Evolutionary conservation across 2,888 invertebrate species (phyloP), one percentile per base, ranked within the genome.

Genomic region (Ichneumoninae sp.): DNA sequence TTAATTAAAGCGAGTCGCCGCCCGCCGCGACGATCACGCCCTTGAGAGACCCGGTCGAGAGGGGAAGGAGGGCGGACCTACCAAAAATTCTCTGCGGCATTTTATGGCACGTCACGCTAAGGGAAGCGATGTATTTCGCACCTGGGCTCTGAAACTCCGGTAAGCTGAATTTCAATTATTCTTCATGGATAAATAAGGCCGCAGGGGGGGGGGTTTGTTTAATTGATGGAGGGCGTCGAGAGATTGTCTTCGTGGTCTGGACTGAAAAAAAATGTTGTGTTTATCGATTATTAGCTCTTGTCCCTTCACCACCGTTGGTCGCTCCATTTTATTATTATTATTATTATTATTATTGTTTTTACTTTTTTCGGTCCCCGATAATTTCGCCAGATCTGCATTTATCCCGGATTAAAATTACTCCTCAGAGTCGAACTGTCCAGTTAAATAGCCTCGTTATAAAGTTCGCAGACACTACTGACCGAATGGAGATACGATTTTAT

Each of bases 1-100:
- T 91, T 91, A 91, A 91, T 91, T 91, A 91, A 91, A 91, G 89
- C 90, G 89, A 90, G 88, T 91, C 89, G 89, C 88, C 88, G 88
- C 76, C 65, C 62, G 66, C 71, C 82, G 60, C 75, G 76, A 83
- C 75, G 72, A 82, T 83, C 80, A 85, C 80, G 83, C 76, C 71
- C 77, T 82, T 83, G 71, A 84, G 77, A 82, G 71, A 69, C 77
- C 62, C 36, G 36, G 40, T 22, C 68, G 44, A 62, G 60, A 33
- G 30, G 16, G 16, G 6, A 13, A 22, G 22, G 52, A 22, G 52
- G 22, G 54, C 13, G 57, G 26, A 26, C 57, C 57, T 57, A n/a
- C 30, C 33, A 33, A 74, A 74, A 82, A 84, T 84, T 79, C 79
- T 77, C 62, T 70, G 70, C 82, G 36, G 33, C 33, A 44, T 68